Evolutionary conservation across 2,888 invertebrate genomes (phyloP), one percentile per base, ranked within the genome.

Genomic region (Pediacus dermestoides): DNA sequence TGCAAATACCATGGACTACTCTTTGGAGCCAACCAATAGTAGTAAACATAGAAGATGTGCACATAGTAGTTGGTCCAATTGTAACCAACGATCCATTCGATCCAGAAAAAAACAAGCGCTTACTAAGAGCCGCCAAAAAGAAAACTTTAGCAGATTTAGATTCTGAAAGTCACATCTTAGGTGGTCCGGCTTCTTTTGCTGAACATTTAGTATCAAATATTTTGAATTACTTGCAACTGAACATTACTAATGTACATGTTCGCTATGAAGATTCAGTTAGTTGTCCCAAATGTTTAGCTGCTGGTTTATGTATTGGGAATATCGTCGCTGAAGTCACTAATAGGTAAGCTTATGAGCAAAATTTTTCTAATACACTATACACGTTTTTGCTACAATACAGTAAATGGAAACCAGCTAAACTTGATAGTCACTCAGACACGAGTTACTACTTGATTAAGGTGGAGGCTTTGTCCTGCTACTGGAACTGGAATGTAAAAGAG

Each of bases 281-380:
- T 46, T 80, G 78, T 30, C 77, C 77, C 42, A 74, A 74, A 8
- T 80, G 85, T 2, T 70, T 87, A 53, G 82, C 85, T 0, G 83
- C 82, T 60, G 89, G 89, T 1, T 59, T 88, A 16, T 88, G 87
- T 64, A 72, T 90, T 39, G 85, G 87, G 57, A 81, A 78, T 50
- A 70, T 89, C 47, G 82, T 85, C 1, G 81, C 88, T 47, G 85
- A 87, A 64, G 85, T 86, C 4, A 88, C 88, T 2, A 88, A 88
- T 59, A 83, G 79, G 85, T 83, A 61, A 69, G 60, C 25, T n/a
- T n/a, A n/a, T n/a, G n/a, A n/a, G n/a, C n/a, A n/a, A n/a, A n/a
- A n/a, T n/a, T n/a, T n/a, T n/a, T n/a, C n/a, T n/a, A n/a, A n/a
- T n/a, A n/a, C n/a, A n/a, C n/a, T n/a, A n/a, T n/a, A n/a, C n/a